phyloP scores from a whole-genome alignment of 2,888 invertebrate species.

The Strigamia maritima region DNA sequence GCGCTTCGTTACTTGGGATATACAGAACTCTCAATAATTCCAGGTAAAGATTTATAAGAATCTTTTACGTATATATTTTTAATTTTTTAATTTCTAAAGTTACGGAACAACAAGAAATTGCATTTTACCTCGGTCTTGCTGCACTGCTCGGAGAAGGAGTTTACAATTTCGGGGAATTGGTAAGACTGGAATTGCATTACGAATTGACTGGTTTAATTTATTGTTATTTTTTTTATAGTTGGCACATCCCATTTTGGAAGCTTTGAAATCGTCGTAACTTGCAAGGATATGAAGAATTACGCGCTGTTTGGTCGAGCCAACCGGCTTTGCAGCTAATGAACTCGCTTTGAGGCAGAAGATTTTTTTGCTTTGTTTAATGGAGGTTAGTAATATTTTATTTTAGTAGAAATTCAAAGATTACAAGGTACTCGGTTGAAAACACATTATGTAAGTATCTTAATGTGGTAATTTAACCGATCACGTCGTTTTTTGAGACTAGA shows the following conservation, averaged over 20 bases:
- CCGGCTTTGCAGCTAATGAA: conserved; percentile 82
- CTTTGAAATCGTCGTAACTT: conserved; percentile 80
- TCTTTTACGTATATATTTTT: not conserved
- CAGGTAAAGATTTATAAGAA: conserved; percentile 47
- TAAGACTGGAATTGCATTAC: conserved; percentile 49
- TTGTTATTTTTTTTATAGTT: conserved; percentile 59
- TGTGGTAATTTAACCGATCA: not conserved
- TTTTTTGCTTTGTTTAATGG: conserved; percentile 92
- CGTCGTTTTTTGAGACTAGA: too few species aligned
- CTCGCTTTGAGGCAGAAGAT: conserved; percentile 84
- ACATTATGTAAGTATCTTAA: too few species aligned
- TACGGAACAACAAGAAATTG: conserved; percentile 70
- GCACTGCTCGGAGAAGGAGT: conserved; percentile 91
- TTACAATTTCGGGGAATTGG: conserved; percentile 94
- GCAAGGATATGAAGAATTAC: conserved; percentile 68
- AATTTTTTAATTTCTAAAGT: conserved; percentile 47
- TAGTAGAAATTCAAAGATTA: too few species aligned
- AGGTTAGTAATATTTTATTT: conserved; percentile 58
- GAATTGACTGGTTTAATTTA: not conserved
- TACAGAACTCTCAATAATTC: conserved; percentile 65
- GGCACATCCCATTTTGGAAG: conserved; percentile 88
- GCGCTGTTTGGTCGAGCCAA: conserved; percentile 71
- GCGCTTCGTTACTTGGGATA: conserved; percentile 77
- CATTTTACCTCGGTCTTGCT: conserved; percentile 87
- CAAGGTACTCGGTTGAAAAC: too few species aligned